A percentile compares a stretch with the other conserved stretches of the same genome.
Evolutionary conservation across 1,140 invertebrate species (phyloP).

Genomic region (Antheraea mylitta): DNA sequence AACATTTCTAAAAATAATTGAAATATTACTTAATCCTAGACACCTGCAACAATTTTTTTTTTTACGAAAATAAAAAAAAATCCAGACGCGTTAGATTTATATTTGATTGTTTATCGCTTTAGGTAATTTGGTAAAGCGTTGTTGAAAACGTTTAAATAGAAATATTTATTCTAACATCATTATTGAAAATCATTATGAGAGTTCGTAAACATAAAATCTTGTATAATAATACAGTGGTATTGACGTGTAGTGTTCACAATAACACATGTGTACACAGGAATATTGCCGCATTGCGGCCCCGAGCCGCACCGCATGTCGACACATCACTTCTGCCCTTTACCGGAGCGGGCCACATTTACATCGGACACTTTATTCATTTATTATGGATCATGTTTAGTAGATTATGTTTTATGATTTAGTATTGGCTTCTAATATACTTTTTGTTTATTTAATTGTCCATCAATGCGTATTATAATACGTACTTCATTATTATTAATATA

Average conservation of each 20-base stretch:
- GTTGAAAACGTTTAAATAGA: too few species aligned
- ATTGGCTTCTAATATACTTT: not conserved
- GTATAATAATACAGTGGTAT: not conserved
- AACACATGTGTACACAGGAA: slow-evolving; percentile 64
- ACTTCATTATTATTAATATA: too few species aligned
- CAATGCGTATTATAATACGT: too few species aligned
- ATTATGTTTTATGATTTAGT: not conserved
- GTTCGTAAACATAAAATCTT: not conserved
- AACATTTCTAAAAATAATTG: too few species aligned
- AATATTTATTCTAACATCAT: not conserved
- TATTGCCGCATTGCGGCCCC: slow-evolving; percentile 71
- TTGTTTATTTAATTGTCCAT: too few species aligned
- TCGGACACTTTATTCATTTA: slow-evolving; percentile 26
- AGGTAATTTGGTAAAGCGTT: too few species aligned
- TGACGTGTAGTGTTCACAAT: slow-evolving; percentile 35
- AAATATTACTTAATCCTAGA: too few species aligned
- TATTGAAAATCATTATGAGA: not conserved
- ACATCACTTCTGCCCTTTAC: slow-evolving; percentile 70
- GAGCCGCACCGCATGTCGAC: slow-evolving; percentile 55
- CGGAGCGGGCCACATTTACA: slow-evolving; percentile 43
- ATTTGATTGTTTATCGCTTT: too few species aligned
- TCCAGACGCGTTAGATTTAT: too few species aligned
- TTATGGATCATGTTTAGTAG: not conserved
- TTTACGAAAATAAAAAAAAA: too few species aligned
- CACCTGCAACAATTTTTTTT: too few species aligned